Evolutionary conservation across 2,113 vertebrate species (phyloP).

Genomic region (Labeo rohita): DNA sequence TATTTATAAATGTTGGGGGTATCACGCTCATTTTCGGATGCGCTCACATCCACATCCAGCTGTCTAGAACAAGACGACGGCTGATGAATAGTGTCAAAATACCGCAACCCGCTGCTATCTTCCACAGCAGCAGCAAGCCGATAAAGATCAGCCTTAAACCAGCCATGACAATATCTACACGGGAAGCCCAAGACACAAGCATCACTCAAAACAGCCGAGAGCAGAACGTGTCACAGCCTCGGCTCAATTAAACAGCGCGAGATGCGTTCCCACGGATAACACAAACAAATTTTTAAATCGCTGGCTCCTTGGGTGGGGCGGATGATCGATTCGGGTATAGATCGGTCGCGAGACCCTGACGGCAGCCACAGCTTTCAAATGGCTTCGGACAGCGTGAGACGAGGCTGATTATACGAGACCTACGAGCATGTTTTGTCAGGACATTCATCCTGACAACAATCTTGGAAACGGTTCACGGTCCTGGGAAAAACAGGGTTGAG

Average conservation of each 20-base stretch:
- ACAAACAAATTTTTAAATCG: constrained; percentile 14
- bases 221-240: neutral
- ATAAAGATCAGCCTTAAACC: constrained; percentile 20
- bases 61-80: neutral
- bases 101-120: neutral
- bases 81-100: neutral
- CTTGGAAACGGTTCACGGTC: neutral
- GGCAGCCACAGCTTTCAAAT: constrained; percentile 30
- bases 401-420: constrained; percentile 25
- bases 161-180: neutral
- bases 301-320: neutral
- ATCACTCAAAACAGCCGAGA: constrained; percentile 9
- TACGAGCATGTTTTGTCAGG: constrained; percentile 10
- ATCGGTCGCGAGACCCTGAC: constrained; percentile 15
- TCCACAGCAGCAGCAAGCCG: neutral
- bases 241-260: constrained; percentile 1
- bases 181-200: constrained; percentile 14
- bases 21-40: neutral
- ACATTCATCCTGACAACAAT: constrained; percentile 11
- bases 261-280: neutral
- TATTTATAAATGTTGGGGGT: constrained; percentile 7
- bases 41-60: neutral
- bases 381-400: constrained; percentile 34
- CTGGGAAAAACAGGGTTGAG: neutral
- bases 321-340: constrained; percentile 19